A percentile compares a stretch with the other conserved stretches of the same genome.
These are phyloP conservation scores for Eulithis prunata DNA, from an alignment of 2,888 invertebrate species.

Conservation along the genomic window DNA sequence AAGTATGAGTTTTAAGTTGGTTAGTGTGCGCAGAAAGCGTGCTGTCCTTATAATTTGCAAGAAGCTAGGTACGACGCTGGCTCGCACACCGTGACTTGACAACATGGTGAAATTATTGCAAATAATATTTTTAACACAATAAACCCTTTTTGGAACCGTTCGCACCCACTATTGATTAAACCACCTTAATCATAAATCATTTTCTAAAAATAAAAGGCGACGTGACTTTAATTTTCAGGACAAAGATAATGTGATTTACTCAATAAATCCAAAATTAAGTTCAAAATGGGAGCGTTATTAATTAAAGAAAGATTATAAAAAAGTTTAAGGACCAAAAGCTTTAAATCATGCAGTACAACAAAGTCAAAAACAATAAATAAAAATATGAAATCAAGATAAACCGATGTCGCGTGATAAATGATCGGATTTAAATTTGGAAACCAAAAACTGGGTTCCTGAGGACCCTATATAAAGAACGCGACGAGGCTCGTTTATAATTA, in stretches of 20 bases:
- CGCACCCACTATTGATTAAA: neutral
- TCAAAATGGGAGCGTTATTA: slow-evolving; percentile 26
- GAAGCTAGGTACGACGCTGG: slow-evolving; percentile 55
- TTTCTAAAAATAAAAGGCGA: neutral
- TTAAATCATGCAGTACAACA: slow-evolving; percentile 51
- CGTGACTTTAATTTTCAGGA: neutral
- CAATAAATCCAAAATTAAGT: slow-evolving; percentile 21
- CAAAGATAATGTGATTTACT: slow-evolving; percentile 8
- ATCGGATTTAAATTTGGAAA: slow-evolving; percentile 80
- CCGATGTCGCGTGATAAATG: slow-evolving; percentile 83
- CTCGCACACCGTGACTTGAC: slow-evolving; percentile 64
- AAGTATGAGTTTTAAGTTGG: slow-evolving; percentile 72
- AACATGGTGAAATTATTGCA: slow-evolving; percentile 48
- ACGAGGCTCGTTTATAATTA: slow-evolving; percentile 82
- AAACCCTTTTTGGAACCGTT: neutral
- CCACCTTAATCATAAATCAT: neutral
- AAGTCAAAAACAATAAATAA: slow-evolving; percentile 48
- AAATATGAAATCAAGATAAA: slow-evolving; percentile 71
- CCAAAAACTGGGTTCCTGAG: slow-evolving; percentile 70
- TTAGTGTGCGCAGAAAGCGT: slow-evolving; percentile 82
- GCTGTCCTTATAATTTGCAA: slow-evolving; percentile 75
- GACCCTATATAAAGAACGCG: slow-evolving; percentile 75
- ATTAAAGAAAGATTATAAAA: slow-evolving; percentile 30
- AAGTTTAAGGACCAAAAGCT: slow-evolving; percentile 36
- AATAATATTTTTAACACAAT: slow-evolving; percentile 36